Base-by-base conservation (phyloP, 1,140 invertebrate genomes). In the Leptonema lineaticorne region DNA sequence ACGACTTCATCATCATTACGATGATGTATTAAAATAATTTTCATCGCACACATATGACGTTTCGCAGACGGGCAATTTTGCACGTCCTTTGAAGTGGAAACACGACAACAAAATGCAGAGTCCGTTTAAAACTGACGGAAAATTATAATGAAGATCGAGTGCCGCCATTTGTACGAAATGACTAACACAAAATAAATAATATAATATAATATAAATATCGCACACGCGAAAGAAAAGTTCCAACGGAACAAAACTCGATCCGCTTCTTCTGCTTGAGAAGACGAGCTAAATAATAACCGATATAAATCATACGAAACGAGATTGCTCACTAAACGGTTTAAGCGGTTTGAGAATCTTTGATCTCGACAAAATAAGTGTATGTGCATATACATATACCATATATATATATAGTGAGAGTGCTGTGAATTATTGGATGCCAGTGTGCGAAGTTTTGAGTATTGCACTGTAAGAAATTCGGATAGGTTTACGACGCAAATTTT, bases 261-360 rank as follows among this genome's bases (percentile, higher is more conserved):
- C 37, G 16, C 16, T 11, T 33, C 37, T 9, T 9, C 16, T 41
- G 37, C 37, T 14, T 41, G 9, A 14, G 30, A 33, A 11, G 30
- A 16, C 37, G 46, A n/a, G 16, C 46, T 24, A 53, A 53, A 53
- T 53, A 53, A 53, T 53, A 53, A 53, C 24, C 4, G 24, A 24
- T 9, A 26, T 53, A 53, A 53, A 53, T 53, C 50, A 53, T 8
- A 11, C 24, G 50, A 24, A 53, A 53, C 50, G 50, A 53, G 50
- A 53, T 53, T 53, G 18, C 50, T 8, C 50, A 24, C 50, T 53
- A 53, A 53, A 20, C 27, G 18, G 50, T 53, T 53, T 53, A 53
- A 53, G 27, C 50, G 50, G 18, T 41, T n/a, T 41, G 37, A 16
- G 9, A 41, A 53, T 24, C 50, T 53, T 53, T 53, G 50, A 53